Evolutionary conservation across 2,797 vertebrate species (phyloP).

Genomic region (Columba guinea): DNA sequence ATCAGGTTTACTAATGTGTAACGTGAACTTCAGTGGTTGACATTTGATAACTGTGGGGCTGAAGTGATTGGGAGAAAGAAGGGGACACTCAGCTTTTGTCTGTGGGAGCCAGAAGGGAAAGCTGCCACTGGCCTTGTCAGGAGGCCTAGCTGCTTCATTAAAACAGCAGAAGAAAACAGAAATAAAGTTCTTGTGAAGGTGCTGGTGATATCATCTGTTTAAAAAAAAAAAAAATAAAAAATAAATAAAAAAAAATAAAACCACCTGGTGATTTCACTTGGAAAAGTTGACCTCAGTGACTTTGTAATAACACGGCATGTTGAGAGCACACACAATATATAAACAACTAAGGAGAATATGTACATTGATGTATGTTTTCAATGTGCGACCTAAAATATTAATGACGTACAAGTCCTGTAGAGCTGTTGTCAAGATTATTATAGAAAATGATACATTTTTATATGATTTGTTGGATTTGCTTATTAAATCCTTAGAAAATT

Average conservation of each 20-base stretch:
- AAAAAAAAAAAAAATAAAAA: neutral
- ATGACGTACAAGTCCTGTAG: conserved; percentile 1
- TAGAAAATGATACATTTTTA: conserved; percentile 48
- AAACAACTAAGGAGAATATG: neutral
- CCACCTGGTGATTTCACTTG: neutral
- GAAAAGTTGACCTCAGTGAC: neutral
- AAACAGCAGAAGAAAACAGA: neutral
- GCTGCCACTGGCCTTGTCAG: neutral
- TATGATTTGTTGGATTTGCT: conserved; percentile 45
- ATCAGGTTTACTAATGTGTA: neutral
- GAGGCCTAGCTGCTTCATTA: neutral
- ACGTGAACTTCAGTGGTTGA: neutral
- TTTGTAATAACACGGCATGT: neutral
- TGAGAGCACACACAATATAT: neutral
- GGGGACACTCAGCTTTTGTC: neutral
- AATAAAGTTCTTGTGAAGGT: neutral
- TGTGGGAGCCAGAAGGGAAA: neutral
- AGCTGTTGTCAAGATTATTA: conserved; percentile 41
- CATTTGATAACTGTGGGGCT: neutral
- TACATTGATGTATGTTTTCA: neutral
- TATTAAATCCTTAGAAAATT: conserved; percentile 46
- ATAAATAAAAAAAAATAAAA: neutral
- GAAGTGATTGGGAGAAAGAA: neutral
- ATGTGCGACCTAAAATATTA: neutral
- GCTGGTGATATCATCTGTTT: neutral